Evolutionary conservation across 1,140 invertebrate species (phyloP).

Genomic region (Campoletis sonorensis): DNA sequence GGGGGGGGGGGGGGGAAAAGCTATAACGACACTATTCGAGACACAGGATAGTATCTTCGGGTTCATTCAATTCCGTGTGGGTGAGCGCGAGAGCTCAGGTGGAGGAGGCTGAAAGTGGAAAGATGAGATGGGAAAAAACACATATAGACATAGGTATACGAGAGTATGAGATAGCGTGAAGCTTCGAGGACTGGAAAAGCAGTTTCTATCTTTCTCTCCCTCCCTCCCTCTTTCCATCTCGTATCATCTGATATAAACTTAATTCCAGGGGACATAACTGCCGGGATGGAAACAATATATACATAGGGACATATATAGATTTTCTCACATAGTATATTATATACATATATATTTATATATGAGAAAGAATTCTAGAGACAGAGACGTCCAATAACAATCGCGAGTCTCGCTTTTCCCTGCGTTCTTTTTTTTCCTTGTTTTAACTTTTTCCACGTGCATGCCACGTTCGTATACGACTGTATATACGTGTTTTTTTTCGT

Average conservation of each 20-base stretch:
- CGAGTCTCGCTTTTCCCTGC: slow-evolving; percentile 35
- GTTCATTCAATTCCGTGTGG: slow-evolving; percentile 60
- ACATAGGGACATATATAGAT: background rate
- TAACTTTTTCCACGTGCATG: background rate
- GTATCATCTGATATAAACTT: slow-evolving; percentile 64
- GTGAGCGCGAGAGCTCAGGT: background rate
- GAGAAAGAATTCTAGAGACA: slow-evolving; percentile 4
- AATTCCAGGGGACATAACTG: slow-evolving; percentile 60
- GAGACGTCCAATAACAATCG: slow-evolving; percentile 43
- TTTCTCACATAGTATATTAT: background rate
- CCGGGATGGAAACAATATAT: slow-evolving; percentile 35
- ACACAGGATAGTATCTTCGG: slow-evolving; percentile 40
- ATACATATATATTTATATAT: background rate
- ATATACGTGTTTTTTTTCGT: no score
- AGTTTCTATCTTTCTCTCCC: slow-evolving; percentile 37
- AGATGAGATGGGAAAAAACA: background rate
- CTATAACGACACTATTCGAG: slow-evolving; percentile 55
- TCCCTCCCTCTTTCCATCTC: slow-evolving; percentile 41
- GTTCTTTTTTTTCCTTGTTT: background rate
- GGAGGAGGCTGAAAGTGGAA: background rate
- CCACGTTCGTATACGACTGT: background rate
- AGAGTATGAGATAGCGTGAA: no score
- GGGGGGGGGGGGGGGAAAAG: background rate
- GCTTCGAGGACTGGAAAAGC: background rate
- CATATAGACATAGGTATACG: background rate